A percentile compares a stretch with the other conserved stretches of the same genome.
These are phyloP conservation scores for Mystacides longicornis DNA, from an alignment of 2,888 invertebrate genomes.

Conservation along the genomic window DNA sequence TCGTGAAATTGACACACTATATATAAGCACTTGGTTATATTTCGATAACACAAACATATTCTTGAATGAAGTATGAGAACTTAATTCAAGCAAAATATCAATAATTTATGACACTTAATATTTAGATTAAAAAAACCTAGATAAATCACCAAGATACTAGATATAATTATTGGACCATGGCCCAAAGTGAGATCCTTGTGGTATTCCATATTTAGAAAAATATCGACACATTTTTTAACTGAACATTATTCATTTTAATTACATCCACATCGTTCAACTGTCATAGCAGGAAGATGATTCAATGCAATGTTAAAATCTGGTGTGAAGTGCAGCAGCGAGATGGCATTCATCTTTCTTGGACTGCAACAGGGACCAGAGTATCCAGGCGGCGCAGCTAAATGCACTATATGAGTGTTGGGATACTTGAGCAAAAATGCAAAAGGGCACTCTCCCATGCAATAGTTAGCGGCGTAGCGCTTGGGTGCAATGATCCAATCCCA, in stretches of 20 bases:
- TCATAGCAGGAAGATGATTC: slow-evolving; percentile 87
- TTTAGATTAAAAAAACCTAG: no score
- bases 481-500: slow-evolving; percentile 99
- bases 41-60: no score
- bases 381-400: slow-evolving; percentile 67
- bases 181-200: background rate
- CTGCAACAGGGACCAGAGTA: slow-evolving; percentile 89
- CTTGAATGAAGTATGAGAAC: no score
- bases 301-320: slow-evolving; percentile 80
- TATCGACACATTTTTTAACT: background rate
- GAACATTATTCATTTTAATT: slow-evolving; percentile 53
- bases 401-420: slow-evolving; percentile 82
- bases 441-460: slow-evolving; percentile 92
- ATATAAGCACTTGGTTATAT: no score
- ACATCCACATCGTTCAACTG: slow-evolving; percentile 89
- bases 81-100: no score
- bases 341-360: slow-evolving; percentile 78
- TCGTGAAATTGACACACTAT: no score
- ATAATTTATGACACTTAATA: no score
- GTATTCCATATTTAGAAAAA: background rate
- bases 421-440: slow-evolving; percentile 80
- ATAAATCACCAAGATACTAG: no score
- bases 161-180: no score
- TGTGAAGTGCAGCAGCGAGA: slow-evolving; percentile 89
- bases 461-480: slow-evolving; percentile 88